Evolutionary conservation across 1,140 invertebrate species (phyloP).

Genomic region (Meloidogyne hapla): DNA sequence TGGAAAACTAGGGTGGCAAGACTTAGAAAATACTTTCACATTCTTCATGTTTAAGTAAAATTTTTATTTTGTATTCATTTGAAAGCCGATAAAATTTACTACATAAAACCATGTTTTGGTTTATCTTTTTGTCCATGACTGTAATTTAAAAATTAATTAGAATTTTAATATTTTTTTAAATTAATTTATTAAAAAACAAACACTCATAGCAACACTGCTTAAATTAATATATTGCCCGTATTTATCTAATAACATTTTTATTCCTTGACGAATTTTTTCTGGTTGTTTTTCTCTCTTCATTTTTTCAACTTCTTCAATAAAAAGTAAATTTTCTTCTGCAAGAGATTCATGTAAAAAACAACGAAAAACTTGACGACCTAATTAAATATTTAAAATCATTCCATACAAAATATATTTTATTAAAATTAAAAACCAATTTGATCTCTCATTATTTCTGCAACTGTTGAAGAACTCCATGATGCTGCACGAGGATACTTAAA

Average conservation of each 20-base stretch:
- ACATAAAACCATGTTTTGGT: too few relatives aligned
- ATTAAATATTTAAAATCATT: neutral
- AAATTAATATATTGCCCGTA: slow-evolving; percentile 55
- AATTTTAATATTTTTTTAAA: too few relatives aligned
- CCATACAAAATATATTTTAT: neutral
- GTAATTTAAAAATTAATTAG: too few relatives aligned
- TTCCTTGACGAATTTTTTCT: slow-evolving; percentile 43
- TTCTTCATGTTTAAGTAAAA: too few relatives aligned
- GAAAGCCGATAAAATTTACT: too few relatives aligned
- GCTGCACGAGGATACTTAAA: slow-evolving; percentile 58
- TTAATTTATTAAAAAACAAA: slow-evolving; percentile 42
- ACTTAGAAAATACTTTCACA: too few relatives aligned
- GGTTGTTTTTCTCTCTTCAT: slow-evolving; percentile 57
- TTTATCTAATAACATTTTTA: slow-evolving; percentile 51
- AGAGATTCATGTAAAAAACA: slow-evolving; percentile 59
- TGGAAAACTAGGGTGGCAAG: too few relatives aligned
- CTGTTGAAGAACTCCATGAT: slow-evolving; percentile 53
- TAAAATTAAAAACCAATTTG: slow-evolving; percentile 49
- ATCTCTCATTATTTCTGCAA: slow-evolving; percentile 57
- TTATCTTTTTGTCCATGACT: too few relatives aligned
- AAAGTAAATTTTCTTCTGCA: slow-evolving; percentile 60
- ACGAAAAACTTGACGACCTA: slow-evolving; percentile 56
- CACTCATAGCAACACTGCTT: slow-evolving; percentile 53
- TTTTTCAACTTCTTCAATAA: slow-evolving; percentile 57
- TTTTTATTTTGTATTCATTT: too few relatives aligned